Conservation (phyloP, 30 jellyfish, hydroid and myxozoan species). For the Morbakka virulenta region DNA sequence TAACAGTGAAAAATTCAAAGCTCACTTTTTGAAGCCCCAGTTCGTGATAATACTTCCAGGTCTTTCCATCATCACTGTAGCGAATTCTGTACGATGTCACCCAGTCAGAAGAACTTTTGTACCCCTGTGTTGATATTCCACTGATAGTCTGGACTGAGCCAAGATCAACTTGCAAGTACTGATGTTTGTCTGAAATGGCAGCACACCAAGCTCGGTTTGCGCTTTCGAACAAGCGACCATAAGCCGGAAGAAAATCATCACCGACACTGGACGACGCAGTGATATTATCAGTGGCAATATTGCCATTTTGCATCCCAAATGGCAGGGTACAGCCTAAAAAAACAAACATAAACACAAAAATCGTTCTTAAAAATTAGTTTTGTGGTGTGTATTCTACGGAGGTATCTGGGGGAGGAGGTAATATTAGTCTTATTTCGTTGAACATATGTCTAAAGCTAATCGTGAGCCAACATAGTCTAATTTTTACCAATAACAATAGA, state of each 20-base stretch:
- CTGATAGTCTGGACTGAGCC: slow-evolving; percentile 54
- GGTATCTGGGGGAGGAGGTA: no score
- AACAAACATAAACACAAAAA: not conserved
- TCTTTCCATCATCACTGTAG: slow-evolving; percentile 44
- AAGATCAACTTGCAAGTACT: slow-evolving; percentile 65
- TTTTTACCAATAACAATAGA: no score
- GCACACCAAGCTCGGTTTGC: slow-evolving; percentile 92
- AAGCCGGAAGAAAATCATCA: slow-evolving; percentile 57
- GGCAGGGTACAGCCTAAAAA: slow-evolving; percentile 84
- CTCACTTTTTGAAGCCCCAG: slow-evolving; percentile 67
- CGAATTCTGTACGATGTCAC: slow-evolving; percentile 67
- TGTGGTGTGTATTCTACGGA: no score
- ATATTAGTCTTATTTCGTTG: no score
- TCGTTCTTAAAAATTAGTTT: not conserved
- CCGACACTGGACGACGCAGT: slow-evolving; percentile 87
- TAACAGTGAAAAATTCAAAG: not conserved
- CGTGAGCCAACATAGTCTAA: no score
- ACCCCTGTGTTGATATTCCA: slow-evolving; percentile 94
- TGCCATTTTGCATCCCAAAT: slow-evolving; percentile 84
- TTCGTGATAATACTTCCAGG: slow-evolving; percentile 53
- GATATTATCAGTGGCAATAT: slow-evolving; percentile 50
- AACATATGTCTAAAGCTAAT: no score
- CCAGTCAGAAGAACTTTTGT: slow-evolving; percentile 70
- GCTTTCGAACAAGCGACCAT: slow-evolving; percentile 55
- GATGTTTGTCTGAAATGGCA: slow-evolving; percentile 40